These are phyloP conservation scores for Mormyrops boulengeri DNA, from an alignment of 2,797 vertebrate species.

Conservation along the genomic window DNA sequence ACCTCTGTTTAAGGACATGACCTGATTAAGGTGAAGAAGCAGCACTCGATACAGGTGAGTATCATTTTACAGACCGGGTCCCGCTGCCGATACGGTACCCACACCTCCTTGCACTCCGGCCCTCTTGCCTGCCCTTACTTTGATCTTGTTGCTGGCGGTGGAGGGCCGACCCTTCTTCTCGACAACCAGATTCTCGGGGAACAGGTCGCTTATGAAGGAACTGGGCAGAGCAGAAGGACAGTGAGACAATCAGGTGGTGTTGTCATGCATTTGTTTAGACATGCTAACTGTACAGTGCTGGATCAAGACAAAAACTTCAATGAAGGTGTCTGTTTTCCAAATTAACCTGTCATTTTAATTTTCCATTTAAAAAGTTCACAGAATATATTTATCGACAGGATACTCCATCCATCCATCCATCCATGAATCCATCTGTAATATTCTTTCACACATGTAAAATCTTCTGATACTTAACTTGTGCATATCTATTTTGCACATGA, in stretches of 20 bases:
- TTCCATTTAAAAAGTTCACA: background rate
- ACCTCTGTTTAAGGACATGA: background rate
- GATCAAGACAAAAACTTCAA: background rate
- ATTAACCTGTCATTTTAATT: background rate
- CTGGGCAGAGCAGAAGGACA: conserved; percentile 39
- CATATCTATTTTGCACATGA: background rate
- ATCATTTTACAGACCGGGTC: background rate
- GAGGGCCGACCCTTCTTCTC: conserved; percentile 71
- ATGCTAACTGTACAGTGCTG: background rate
- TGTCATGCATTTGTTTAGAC: background rate
- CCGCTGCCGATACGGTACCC: background rate
- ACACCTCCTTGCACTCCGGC: background rate
- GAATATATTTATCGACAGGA: background rate
- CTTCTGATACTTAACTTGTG: background rate
- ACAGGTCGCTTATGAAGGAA: conserved; percentile 65
- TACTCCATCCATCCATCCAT: background rate
- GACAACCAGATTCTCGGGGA: conserved; percentile 66
- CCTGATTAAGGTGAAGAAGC: background rate
- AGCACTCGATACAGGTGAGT: background rate
- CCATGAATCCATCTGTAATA: background rate
- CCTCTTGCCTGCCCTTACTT: conserved; percentile 48
- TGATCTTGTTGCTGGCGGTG: conserved; percentile 72
- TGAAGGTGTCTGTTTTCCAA: background rate
- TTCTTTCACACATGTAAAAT: background rate
- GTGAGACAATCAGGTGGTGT: background rate